These are phyloP conservation scores for Cladorhizidae sp. DNA, from an alignment of 37 sponge, comb jelly and placozoan species.

Conservation along the genomic window DNA sequence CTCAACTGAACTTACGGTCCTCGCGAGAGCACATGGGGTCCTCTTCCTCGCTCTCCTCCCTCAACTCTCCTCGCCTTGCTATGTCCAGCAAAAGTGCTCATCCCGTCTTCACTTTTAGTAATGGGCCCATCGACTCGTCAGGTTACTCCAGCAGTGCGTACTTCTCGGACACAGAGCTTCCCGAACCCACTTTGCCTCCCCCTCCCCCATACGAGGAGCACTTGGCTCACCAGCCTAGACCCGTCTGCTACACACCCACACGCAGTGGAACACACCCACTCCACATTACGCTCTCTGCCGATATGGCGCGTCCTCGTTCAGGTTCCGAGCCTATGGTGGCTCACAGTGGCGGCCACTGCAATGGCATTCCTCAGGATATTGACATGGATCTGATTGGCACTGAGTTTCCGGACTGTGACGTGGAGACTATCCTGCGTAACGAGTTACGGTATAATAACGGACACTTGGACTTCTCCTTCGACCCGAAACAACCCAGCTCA, in stretches of 20 bases:
- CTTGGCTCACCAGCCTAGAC: conserved; percentile 7
- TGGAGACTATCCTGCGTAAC: conserved; percentile 44
- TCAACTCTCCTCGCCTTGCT: conserved; percentile 73
- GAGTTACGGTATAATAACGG: conserved; percentile 61
- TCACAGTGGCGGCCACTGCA: neutral
- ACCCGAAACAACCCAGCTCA: neutral
- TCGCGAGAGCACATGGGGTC: conserved; percentile 64
- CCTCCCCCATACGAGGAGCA: conserved; percentile 50
- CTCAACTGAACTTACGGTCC: conserved; percentile 41
- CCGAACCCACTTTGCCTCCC: conserved; percentile 3
- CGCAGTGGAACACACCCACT: conserved; percentile 56
- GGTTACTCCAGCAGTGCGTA: conserved; percentile 57
- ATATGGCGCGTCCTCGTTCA: conserved; percentile 54
- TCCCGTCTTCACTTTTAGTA: conserved; percentile 43
- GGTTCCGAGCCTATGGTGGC: conserved; percentile 58
- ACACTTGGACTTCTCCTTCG: conserved; percentile 53
- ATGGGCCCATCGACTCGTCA: conserved; percentile 44
- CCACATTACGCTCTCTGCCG: conserved; percentile 60
- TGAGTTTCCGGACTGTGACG: conserved; percentile 47
- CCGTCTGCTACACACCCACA: conserved; percentile 52
- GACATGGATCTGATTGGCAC: conserved; percentile 53
- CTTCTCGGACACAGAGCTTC: conserved; percentile 47
- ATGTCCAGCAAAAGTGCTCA: conserved; percentile 34
- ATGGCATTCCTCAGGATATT: conserved; percentile 48
- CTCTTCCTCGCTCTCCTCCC: conserved; percentile 80